Evolutionary conservation across 2,113 vertebrate species (phyloP).

Genomic region (Tachycineta bicolor): DNA sequence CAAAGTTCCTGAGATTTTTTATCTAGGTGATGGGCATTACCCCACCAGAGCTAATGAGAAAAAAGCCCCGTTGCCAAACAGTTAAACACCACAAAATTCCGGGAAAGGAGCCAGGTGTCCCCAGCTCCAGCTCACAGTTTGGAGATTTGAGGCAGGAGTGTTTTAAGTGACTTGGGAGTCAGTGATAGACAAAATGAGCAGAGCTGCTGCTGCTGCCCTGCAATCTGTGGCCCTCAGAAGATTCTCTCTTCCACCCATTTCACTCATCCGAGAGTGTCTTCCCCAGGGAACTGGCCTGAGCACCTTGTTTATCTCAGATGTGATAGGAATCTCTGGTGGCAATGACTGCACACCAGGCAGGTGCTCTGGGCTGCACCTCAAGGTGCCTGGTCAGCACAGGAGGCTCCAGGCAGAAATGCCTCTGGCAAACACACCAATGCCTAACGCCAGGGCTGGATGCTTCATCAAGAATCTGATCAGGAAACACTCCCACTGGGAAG

Average conservation of each 20-base stretch:
- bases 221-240: not conserved
- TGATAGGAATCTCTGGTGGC: not conserved
- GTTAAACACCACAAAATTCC: not conserved
- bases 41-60: not conserved
- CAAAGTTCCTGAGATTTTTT: not conserved
- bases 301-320: not conserved
- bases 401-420: not conserved
- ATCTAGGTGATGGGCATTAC: not conserved
- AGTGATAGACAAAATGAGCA: not conserved
- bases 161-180: not conserved
- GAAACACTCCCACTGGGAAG: not conserved
- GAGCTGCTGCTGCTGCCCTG: not conserved
- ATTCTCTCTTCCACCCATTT: not conserved
- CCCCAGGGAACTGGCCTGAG: not conserved
- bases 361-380: not conserved
- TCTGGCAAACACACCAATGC: not conserved
- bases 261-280: not conserved
- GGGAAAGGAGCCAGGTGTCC: not conserved
- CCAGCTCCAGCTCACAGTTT: not conserved
- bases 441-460: not conserved
- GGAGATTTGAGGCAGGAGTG: not conserved
- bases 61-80: not conserved
- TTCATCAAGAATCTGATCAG: not conserved
- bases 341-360: not conserved
- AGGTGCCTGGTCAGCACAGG: not conserved